Percentiles rank a stretch among this genome's conserved stretches.
phyloP scores from a whole-genome alignment of 2,888 invertebrate genomes.

The Zonitis immaculata region DNA sequence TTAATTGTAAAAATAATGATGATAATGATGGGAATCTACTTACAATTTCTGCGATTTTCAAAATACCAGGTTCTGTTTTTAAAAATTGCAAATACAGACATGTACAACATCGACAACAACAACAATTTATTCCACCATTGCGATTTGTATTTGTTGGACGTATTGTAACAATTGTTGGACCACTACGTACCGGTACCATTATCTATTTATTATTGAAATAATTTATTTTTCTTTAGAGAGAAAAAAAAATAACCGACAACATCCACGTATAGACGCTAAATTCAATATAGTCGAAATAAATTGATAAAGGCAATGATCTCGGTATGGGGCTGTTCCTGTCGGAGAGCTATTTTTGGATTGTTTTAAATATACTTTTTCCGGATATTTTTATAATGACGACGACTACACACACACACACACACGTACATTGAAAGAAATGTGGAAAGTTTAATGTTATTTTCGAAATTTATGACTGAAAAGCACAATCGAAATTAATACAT shows the following conservation, averaged over 20 bases:
- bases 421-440: background rate
- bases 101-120: constrained; percentile 73
- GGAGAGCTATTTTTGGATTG: constrained; percentile 14
- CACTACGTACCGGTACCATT: constrained; percentile 49
- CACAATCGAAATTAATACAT: too few species aligned
- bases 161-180: constrained; percentile 52
- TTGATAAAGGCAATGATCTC: constrained; percentile 12
- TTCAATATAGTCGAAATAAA: constrained; percentile 3
- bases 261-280: too few species aligned
- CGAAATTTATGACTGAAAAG: too few species aligned
- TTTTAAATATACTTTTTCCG: constrained; percentile 12
- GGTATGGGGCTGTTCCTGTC: constrained; percentile 9
- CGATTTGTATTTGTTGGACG: constrained; percentile 15
- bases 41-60: constrained; percentile 74
- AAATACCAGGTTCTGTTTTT: constrained; percentile 64
- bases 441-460: background rate
- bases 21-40: too few species aligned
- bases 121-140: constrained; percentile 57
- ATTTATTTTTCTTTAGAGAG: background rate
- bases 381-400: constrained; percentile 13
- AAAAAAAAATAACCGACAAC: too few species aligned
- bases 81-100: constrained; percentile 75
- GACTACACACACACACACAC: background rate
- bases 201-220: constrained; percentile 6
- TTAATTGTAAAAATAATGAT: constrained; percentile 4